Evolutionary conservation across 2,888 invertebrate genomes (phyloP), one percentile per base, ranked within the genome.

Genomic region (Exephanes ischioxanthus): DNA sequence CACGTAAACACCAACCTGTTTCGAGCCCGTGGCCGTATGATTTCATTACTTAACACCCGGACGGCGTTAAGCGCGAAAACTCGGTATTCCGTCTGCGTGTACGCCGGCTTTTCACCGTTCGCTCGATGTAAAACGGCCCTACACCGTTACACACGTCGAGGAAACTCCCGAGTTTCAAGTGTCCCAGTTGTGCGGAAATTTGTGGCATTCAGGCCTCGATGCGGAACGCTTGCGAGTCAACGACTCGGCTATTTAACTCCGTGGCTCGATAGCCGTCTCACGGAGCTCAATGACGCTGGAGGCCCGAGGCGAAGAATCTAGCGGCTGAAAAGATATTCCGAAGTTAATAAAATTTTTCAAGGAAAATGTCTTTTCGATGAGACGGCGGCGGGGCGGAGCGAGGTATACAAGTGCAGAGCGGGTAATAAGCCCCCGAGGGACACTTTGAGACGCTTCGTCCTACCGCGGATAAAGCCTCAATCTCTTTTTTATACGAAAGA

Each of bases 401-500:
- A 66, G 14, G 48, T 58, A 76, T 51, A 76, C 63, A 30, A n/a
- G 63, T 63, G 63, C 51, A 51, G 33, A 63, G 19, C 33, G 51
- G 33, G 75, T 75, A 75, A 75, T 66, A 51, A 75, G 75, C 63
- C 51, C 63, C 30, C 75, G 37, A 51, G 61, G 63, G 26, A 75
- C 51, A 81, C 67, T 82, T 71, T 68, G 53, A 83, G 80, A 80
- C 75, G 70, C 71, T 76, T 51, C 75, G 63, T 11, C 33, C 48
- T 63, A 81, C 86, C 53, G 53, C 51, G 84, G 82, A 80, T 80
- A 87, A 86, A 86, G 80, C 81, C 78, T 68, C 72, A 68, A 88
- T 88, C 82, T 88, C 86, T 87, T 87, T 88, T 87, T 82, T 78
- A 41, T 80, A 48, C 61, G 70, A 80, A 71, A 89, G 85, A 80